These are phyloP conservation scores for Machimus atricapillus DNA, from an alignment of 2,888 invertebrate species.

Conservation along the genomic window DNA sequence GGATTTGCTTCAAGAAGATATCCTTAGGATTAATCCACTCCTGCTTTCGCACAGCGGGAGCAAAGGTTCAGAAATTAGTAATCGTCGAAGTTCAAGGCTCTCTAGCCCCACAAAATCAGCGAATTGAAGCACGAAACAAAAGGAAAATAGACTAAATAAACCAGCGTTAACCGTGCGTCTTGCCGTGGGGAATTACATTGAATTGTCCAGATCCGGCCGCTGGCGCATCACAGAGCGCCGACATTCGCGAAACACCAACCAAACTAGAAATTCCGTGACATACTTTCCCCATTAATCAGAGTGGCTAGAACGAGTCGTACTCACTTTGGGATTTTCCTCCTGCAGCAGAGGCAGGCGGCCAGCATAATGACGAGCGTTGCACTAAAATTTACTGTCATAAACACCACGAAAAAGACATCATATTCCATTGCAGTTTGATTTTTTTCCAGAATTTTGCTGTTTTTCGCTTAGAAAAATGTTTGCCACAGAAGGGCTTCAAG, in stretches of 20 bases:
- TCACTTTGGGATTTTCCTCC: constrained; percentile 78
- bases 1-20: not conserved
- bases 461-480: constrained; percentile 6
- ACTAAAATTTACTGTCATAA: constrained; percentile 59
- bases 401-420: constrained; percentile 52
- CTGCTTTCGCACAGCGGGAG: not conserved
- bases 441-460: not conserved
- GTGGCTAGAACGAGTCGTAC: constrained; percentile 47
- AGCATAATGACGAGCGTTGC: constrained; percentile 65
- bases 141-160: not conserved
- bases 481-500: not conserved
- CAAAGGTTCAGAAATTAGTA: not conserved
- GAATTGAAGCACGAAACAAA: not conserved
- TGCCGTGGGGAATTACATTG: not conserved
- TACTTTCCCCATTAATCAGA: constrained; percentile 42
- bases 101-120: not conserved
- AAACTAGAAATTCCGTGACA: constrained; percentile 41
- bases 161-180: not conserved
- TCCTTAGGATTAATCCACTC: not conserved
- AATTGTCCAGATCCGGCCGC: not conserved
- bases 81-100: not conserved
- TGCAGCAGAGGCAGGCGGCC: constrained; percentile 76
- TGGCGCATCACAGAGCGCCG: not conserved
- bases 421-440: constrained; percentile 48
- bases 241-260: not conserved